phyloP scores from a whole-genome alignment of 2,797 vertebrate genomes.

The Florisuga fusca region DNA sequence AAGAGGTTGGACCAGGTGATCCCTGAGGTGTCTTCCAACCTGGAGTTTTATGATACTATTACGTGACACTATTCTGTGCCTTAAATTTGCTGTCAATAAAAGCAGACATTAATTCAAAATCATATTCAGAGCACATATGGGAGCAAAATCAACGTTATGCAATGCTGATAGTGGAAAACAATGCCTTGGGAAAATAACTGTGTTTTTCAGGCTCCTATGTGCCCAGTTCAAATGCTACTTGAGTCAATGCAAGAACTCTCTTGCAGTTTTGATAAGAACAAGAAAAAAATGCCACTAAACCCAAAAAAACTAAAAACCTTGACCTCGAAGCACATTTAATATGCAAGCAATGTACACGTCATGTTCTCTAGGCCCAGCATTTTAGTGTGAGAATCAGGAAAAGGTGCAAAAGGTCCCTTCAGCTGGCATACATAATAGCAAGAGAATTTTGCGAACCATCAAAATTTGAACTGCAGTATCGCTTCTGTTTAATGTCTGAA shows the following conservation, averaged over 20 bases:
- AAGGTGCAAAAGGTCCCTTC: not conserved
- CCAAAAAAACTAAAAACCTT: not conserved
- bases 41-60: no score
- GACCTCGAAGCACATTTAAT: not conserved
- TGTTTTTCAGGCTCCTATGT: not conserved
- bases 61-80: not conserved
- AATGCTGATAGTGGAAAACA: conserved; percentile 29
- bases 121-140: not conserved
- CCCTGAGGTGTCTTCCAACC: no score
- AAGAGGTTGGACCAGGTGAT: no score
- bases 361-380: not conserved
- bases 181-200: not conserved
- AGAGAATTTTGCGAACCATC: not conserved
- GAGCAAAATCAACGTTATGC: conserved; percentile 40
- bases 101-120: conserved; percentile 6
- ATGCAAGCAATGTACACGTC: not conserved
- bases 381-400: not conserved
- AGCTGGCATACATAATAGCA: fast-evolving
- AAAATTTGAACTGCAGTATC: not conserved
- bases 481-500: not conserved
- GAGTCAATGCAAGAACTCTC: not conserved
- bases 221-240: not conserved
- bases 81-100: conserved; percentile 10
- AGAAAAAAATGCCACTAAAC: not conserved
- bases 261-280: not conserved